A percentile compares a stretch with the other conserved stretches of the same genome.
Conservation (phyloP, 2,113 vertebrate genomes). For the Myiozetetes cayanensis region DNA sequence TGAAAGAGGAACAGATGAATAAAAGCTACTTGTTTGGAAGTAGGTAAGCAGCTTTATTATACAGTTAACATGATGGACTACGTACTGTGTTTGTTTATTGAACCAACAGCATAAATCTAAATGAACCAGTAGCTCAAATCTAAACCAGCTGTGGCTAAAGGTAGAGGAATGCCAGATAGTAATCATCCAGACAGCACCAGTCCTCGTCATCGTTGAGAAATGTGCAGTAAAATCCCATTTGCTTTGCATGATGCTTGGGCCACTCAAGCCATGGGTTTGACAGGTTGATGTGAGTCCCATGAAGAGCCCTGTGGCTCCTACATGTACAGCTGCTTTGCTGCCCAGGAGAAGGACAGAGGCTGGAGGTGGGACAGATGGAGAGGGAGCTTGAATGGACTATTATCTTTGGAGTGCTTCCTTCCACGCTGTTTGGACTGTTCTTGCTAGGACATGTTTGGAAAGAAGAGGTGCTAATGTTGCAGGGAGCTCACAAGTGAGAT, state of each 20-base stretch:
- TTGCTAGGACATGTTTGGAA: not conserved
- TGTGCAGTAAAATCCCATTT: slow-evolving; percentile 6
- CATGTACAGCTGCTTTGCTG: not conserved
- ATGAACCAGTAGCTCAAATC: slow-evolving; percentile 55
- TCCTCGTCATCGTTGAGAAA: not conserved
- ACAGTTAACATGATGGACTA: not conserved
- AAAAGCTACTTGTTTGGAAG: slow-evolving; percentile 2
- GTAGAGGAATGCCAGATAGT: slow-evolving; percentile 37
- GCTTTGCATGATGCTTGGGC: not conserved
- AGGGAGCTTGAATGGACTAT: not conserved
- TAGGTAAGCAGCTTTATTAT: not conserved
- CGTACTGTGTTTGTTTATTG: slow-evolving; percentile 33
- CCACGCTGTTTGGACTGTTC: not conserved
- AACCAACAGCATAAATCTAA: slow-evolving; percentile 33
- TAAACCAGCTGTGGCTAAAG: slow-evolving; percentile 52
- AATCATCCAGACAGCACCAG: slow-evolving; percentile 12
- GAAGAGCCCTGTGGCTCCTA: not conserved
- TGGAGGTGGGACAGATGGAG: not conserved
- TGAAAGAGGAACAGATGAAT: not conserved
- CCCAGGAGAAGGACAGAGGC: not conserved
- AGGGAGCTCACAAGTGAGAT: not conserved
- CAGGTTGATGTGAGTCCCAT: not conserved
- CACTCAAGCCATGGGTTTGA: not conserved
- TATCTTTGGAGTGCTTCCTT: not conserved
- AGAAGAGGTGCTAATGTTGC: not conserved